Evolutionary conservation across 2,113 vertebrate species (phyloP).

Genomic region (Taurulus bubalis): DNA sequence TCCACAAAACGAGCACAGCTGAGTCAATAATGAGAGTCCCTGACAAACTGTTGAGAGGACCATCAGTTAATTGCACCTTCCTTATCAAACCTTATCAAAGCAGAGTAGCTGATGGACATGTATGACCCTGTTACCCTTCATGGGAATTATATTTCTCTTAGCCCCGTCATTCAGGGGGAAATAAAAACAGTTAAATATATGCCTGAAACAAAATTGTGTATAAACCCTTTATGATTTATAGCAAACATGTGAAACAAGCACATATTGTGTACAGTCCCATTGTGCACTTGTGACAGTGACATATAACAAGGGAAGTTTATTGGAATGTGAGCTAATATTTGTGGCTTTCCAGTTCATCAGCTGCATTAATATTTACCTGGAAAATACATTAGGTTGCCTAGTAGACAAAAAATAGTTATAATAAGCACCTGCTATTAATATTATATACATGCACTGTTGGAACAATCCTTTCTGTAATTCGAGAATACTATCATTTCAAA

Average conservation of each 20-base stretch:
- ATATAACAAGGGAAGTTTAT: conserved; percentile 32
- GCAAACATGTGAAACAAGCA: not conserved
- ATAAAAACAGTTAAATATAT: not conserved
- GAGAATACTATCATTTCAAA: not conserved
- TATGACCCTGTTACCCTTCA: conserved; percentile 7
- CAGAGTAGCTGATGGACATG: conserved; percentile 9
- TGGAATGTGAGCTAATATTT: conserved; percentile 40
- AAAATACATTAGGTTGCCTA: conserved; percentile 22
- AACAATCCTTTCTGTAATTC: not conserved
- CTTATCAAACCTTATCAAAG: conserved; percentile 9
- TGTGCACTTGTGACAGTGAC: conserved; percentile 37
- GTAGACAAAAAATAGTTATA: conserved; percentile 13
- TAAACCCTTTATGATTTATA: not conserved
- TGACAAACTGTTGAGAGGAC: conserved; percentile 23
- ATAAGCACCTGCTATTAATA: conserved; percentile 9
- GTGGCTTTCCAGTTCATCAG: conserved; percentile 28
- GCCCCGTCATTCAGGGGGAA: not conserved
- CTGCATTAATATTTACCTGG: conserved; percentile 7
- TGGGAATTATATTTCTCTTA: not conserved
- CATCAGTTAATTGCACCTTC: conserved; percentile 28
- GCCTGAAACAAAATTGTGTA: not conserved
- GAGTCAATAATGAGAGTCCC: conserved; percentile 56
- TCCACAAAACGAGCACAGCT: conserved; percentile 42
- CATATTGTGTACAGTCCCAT: conserved; percentile 8
- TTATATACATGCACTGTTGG: not conserved